A percentile compares a stretch with the other conserved stretches of the same genome.
These are phyloP conservation scores for Aphidius gifuensis DNA, from an alignment of 1,140 invertebrate genomes.

Conservation along the genomic window DNA sequence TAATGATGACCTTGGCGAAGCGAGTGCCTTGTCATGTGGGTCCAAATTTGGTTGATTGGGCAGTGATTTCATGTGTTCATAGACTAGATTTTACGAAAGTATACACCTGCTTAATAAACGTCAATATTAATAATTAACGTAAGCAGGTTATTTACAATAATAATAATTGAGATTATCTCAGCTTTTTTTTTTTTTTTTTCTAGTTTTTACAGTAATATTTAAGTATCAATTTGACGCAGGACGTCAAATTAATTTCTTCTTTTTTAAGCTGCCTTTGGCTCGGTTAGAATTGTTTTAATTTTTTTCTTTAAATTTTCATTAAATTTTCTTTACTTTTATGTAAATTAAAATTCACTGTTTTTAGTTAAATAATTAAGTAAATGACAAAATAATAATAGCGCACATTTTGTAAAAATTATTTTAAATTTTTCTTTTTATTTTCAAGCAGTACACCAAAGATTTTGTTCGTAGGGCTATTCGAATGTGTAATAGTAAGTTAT, in stretches of 20 bases:
- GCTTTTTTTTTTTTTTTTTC: slow-evolving; percentile 15
- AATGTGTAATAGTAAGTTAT: slow-evolving; percentile 30
- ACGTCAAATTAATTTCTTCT: slow-evolving; percentile 39
- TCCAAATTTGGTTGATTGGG: slow-evolving; percentile 54
- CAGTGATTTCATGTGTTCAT: slow-evolving; percentile 59
- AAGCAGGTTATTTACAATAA: slow-evolving; percentile 24
- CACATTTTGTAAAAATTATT: slow-evolving; percentile 29
- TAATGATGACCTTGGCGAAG: slow-evolving; percentile 33
- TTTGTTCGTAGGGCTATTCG: slow-evolving; percentile 36
- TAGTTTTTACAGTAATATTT: slow-evolving; percentile 5
- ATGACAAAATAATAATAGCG: slow-evolving; percentile 33
- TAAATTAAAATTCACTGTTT: slow-evolving; percentile 9
- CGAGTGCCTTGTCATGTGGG: slow-evolving; percentile 50
- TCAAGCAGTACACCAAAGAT: slow-evolving; percentile 47
- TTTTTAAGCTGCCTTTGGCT: slow-evolving; percentile 25
- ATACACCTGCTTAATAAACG: slow-evolving; percentile 31
- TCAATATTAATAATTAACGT: slow-evolving; percentile 10
- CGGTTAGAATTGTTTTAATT: slow-evolving; percentile 5
- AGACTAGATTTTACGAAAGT: slow-evolving; percentile 47
- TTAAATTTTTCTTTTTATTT: slow-evolving; percentile 29
- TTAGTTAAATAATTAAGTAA: slow-evolving; percentile 34
- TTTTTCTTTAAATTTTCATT: slow-evolving; percentile 6
- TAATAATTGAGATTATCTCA: slow-evolving; percentile 15
- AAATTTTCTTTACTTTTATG: neutral
- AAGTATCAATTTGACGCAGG: slow-evolving; percentile 44